Percentiles rank a stretch among this genome's conserved stretches.
Evolutionary conservation across 2,888 invertebrate genomes (phyloP).

Genomic region (Cheilosia soror): DNA sequence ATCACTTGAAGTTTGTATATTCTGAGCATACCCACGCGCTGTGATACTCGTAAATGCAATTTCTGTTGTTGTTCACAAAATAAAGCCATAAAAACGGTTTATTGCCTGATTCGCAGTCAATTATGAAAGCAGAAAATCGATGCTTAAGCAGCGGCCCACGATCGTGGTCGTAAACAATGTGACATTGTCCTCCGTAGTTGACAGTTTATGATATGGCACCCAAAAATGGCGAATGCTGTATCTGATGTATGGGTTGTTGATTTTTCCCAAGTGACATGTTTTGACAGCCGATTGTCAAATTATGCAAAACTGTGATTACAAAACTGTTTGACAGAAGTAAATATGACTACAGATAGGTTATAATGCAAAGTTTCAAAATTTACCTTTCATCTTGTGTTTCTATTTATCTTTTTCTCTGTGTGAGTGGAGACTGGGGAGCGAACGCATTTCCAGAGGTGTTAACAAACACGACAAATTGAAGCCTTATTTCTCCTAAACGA

Average conservation of each 20-base stretch:
- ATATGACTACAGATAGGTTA: neutral
- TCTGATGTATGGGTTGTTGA: conserved; percentile 22
- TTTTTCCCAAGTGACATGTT: conserved; percentile 44
- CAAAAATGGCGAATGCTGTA: conserved; percentile 4
- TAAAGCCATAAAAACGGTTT: conserved; percentile 45
- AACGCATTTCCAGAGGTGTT: conserved; percentile 12
- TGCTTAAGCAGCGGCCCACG: conserved; percentile 28
- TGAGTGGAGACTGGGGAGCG: too few relatives aligned
- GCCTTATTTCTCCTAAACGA: conserved; percentile 7
- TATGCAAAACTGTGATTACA: conserved; percentile 15
- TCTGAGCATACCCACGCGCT: conserved; percentile 24
- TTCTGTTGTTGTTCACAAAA: conserved; percentile 23
- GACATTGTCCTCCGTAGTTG: conserved; percentile 45
- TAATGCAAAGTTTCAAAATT: too few relatives aligned
- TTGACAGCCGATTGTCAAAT: conserved; percentile 52
- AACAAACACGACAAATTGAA: conserved; percentile 22
- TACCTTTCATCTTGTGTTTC: neutral
- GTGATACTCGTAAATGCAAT: conserved; percentile 15
- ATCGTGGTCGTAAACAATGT: conserved; percentile 16
- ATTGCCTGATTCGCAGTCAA: conserved; percentile 48
- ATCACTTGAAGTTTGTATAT: conserved; percentile 28
- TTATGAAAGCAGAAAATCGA: conserved; percentile 56
- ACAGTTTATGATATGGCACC: conserved; percentile 36
- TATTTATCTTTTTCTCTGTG: neutral
- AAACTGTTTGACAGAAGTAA: neutral